phyloP scores from a whole-genome alignment of 1,140 invertebrate genomes.

The Drosophila teissieri region DNA sequence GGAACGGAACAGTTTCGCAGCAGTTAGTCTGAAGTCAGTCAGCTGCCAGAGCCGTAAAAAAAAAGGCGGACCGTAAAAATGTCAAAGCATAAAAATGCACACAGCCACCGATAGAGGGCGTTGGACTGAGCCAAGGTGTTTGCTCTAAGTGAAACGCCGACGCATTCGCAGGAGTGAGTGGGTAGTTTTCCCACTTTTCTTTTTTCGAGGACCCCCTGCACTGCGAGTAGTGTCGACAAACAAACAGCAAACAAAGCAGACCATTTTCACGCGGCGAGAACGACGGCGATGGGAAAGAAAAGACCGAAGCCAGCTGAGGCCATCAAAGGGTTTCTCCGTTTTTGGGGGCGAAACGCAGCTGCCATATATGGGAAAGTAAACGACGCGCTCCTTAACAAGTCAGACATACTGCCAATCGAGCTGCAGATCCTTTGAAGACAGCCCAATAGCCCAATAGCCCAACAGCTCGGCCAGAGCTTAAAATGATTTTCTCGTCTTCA shows the following conservation, averaged over 20 bases:
- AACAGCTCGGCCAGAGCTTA: background rate
- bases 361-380: conserved; percentile 48
- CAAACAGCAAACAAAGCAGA: conserved; percentile 70
- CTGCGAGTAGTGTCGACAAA: conserved; percentile 60
- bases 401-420: conserved; percentile 55
- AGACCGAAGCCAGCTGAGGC: conserved; percentile 61
- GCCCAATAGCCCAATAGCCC: background rate
- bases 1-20: conserved; percentile 31
- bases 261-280: conserved; percentile 69
- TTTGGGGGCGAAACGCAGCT: conserved; percentile 34
- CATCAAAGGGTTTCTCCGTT: conserved; percentile 23
- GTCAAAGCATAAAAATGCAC: conserved; percentile 78
- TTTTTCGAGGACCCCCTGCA: conserved; percentile 15
- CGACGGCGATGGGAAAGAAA: conserved; percentile 32
- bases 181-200: background rate
- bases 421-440: conserved; percentile 33
- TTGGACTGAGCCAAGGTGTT: conserved; percentile 56
- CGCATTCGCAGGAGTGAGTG: conserved; percentile 3
- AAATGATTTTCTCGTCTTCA: conserved; percentile 7
- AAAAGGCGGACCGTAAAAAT: conserved; percentile 69
- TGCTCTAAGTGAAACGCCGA: conserved; percentile 68
- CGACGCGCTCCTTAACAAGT: conserved; percentile 50
- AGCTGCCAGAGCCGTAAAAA: conserved; percentile 73
- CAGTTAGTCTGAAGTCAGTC: conserved; percentile 73
- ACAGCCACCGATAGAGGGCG: conserved; percentile 19